A percentile compares a stretch with the other conserved stretches of the same genome.
Conservation (phyloP, 2,888 invertebrate genomes). For the Monoplex corrugatus region DNA sequence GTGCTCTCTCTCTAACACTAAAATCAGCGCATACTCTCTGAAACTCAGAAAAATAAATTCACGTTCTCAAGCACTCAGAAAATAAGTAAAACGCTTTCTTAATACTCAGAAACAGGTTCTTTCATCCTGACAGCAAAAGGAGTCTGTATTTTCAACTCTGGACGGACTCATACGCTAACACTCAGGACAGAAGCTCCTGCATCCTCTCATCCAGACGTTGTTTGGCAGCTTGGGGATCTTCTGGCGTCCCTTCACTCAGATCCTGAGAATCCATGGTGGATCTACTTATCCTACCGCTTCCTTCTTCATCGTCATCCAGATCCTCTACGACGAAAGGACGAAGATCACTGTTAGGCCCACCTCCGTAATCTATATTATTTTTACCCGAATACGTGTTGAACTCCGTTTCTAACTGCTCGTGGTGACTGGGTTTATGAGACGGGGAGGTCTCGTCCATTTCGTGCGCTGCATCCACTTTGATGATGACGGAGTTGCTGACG, state of each 20-base stretch:
- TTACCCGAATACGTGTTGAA: not conserved
- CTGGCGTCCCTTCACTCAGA: not conserved
- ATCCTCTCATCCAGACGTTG: not conserved
- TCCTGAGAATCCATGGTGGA: conserved; percentile 3
- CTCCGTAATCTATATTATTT: not conserved
- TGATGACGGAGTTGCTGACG: not conserved
- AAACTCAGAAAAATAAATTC: not conserved
- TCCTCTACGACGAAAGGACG: not conserved
- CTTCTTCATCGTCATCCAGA: not conserved
- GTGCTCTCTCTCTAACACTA: not conserved
- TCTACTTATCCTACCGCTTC: not conserved
- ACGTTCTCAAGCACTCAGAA: not conserved
- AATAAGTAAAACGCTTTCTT: not conserved
- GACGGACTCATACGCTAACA: not conserved
- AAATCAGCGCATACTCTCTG: not conserved
- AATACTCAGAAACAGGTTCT: not conserved
- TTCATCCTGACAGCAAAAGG: not conserved
- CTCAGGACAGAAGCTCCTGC: conserved; percentile 1
- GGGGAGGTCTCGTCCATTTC: not conserved
- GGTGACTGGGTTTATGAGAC: not conserved
- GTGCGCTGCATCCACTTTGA: conserved; percentile 10
- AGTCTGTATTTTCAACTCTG: too few species aligned
- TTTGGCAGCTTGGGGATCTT: not conserved
- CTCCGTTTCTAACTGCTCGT: not conserved
- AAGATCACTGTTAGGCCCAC: not conserved